Base-by-base conservation (phyloP, 2,797 vertebrate species). In the Cryptoprocta ferox region DNA sequence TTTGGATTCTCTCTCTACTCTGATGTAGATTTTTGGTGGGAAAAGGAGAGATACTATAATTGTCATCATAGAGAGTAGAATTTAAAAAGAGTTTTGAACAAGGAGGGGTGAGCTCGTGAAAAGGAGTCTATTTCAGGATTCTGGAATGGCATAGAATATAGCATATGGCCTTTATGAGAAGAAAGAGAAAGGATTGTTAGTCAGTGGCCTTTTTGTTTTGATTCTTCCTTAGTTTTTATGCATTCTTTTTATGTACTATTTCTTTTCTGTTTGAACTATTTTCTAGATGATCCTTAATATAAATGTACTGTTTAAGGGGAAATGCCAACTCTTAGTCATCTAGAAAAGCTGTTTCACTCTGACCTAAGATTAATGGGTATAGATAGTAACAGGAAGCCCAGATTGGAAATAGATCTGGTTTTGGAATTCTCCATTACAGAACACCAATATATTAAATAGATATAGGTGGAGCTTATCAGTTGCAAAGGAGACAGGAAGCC, bases 321-420 rank as follows among this genome's bases (percentile, higher is more conserved):
- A 96, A 94, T 96, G 75, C 63, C 79, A 96, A 63, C 82, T 96
- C 78, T 97, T 96, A 96, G 97, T 94, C 95, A 95, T 97, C 91
- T 71, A 83, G 81, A 91, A 94, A 84, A 96, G 89, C 91, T 59
- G n/a, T 66, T 95, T 91, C 65, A 37, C 68, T 91, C 76, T 95
- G 94, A 88, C 66, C 96, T 95, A 95, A 94, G 93, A 91, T 93
- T 93, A 97, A 96, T 48, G 39, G 66, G 26, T 82, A 94, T 71
- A 97, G 68, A 95, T 89, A 95, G 91, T 86, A 97, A 94, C 68
- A 97, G 35, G 59, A 94, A 94, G 68, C 71, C 76, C 68, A 91
- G 78, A 86, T 45, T 93, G 73, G 75, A 96, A 96, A 89, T 61
- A 94, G 63, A 95, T 82, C 85, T 94, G 73, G 42, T 37, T 92